Base-by-base conservation (phyloP, 1,140 invertebrate genomes). In the Listronotus bonariensis region DNA sequence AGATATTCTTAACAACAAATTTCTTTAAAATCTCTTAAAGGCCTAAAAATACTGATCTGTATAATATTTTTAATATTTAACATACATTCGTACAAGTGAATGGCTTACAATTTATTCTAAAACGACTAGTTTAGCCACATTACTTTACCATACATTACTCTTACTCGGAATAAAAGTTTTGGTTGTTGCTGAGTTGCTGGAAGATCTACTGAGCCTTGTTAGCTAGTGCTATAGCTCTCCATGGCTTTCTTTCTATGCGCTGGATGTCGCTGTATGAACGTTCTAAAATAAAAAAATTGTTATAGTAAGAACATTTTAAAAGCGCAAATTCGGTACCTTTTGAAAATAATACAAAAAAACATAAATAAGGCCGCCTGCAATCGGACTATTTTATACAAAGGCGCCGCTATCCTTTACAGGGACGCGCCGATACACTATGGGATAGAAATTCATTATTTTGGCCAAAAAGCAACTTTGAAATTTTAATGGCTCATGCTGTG, bases 251-350 rank as follows among this genome's bases (percentile, higher is more conserved):
- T 49, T 76, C 73, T 9, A 75, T 72, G 52, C 72, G 68, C 55
- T 77, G 76, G 43, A 77, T 77, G 52, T 77, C 76, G 49, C 76
- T 77, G 61, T 77, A 75, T 2, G 76, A 77, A 67, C 76, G 74
- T 69, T 77, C 76, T 77, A 65, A 40, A 76, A 75, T 6, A 42
- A 31, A 70, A 55, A 67, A 56, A 36, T 32, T 14, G 7, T 31
- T n/a, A n/a, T n/a, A n/a, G n/a, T n/a, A n/a, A n/a, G n/a, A n/a
- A n/a, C n/a, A n/a, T n/a, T n/a, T n/a, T n/a, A n/a, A n/a, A n/a
- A n/a, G n/a, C n/a, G n/a, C n/a, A n/a, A n/a, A n/a, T n/a, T n/a
- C n/a, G n/a, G n/a, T n/a, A n/a, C n/a, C n/a, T n/a, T n/a, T n/a
- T n/a, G n/a, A 38, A 63, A 42, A 10, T 32, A 53, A 36, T 41